Percentiles rank a stretch among this genome's conserved stretches.
Evolutionary conservation across 2,888 invertebrate species (phyloP).

Genomic region (Standfussiana lucernea): DNA sequence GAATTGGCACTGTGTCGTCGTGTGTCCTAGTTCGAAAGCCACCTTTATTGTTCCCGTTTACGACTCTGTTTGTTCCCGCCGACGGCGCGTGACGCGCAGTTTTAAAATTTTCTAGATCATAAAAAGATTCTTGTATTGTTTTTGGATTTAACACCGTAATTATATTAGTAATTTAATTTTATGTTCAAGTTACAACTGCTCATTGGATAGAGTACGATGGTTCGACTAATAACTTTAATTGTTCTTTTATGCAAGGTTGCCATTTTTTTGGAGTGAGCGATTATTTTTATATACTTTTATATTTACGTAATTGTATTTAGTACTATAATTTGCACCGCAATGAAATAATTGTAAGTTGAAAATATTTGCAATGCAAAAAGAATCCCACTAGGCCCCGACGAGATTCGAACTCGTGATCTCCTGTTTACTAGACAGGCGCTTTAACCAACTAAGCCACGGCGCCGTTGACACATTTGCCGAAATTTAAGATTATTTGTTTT

Average conservation of each 20-base stretch:
- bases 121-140: conserved; percentile 65
- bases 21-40: conserved; percentile 64
- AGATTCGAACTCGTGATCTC: conserved; percentile 89
- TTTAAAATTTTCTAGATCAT: conserved; percentile 67
- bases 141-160: conserved; percentile 63
- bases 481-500: conserved; percentile 43
- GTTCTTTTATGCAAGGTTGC: conserved; percentile 8
- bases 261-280: background rate
- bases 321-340: conserved; percentile 1
- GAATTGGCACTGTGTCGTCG: conserved; percentile 63
- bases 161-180: conserved; percentile 62
- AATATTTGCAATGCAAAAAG: conserved; percentile 43
- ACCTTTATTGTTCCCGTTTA: conserved; percentile 79
- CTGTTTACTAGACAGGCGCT: conserved; percentile 90
- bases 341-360: background rate
- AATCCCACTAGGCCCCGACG: conserved; percentile 60
- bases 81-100: conserved; percentile 76
- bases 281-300: background rate
- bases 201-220: background rate
- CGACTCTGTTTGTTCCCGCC: conserved; percentile 76
- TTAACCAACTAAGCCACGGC: conserved; percentile 90
- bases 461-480: conserved; percentile 60
- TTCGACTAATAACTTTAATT: conserved; percentile 18
- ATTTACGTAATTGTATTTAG: background rate
- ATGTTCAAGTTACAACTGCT: conserved; percentile 32